phyloP scores from a whole-genome alignment of 2,888 invertebrate species.

The Microctonus aethiopoides region DNA sequence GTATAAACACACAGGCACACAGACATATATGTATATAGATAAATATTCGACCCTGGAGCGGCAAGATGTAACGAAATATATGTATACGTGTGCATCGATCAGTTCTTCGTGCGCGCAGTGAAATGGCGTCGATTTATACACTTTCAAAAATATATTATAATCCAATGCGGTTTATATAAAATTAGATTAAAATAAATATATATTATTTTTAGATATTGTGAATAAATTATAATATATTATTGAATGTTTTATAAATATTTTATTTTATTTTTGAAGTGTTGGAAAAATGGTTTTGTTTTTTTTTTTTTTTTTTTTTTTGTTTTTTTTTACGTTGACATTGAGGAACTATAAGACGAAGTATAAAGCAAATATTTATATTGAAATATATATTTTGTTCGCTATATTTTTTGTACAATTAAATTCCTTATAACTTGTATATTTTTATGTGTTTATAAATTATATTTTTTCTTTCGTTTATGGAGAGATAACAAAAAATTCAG shows the following conservation, averaged over 20 bases:
- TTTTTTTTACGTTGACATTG: neutral
- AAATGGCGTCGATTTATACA: neutral
- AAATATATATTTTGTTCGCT: neutral
- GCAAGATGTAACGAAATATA: neutral
- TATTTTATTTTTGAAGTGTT: constrained; percentile 4
- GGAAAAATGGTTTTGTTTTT: neutral
- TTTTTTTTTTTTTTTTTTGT: neutral
- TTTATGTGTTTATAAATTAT: no score
- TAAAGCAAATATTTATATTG: neutral
- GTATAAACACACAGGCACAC: neutral
- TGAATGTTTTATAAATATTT: neutral
- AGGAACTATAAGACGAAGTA: neutral
- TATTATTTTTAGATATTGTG: neutral
- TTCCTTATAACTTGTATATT: neutral
- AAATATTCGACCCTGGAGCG: neutral
- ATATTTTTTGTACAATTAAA: neutral
- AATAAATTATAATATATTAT: neutral
- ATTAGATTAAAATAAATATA: neutral
- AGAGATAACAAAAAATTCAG: no score
- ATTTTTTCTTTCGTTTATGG: no score
- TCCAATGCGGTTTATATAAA: neutral
- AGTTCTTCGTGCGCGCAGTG: neutral
- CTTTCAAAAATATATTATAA: neutral
- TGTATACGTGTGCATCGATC: neutral
- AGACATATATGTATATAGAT: neutral